These are phyloP conservation scores for Sinocyclocheilus rhinocerous DNA, from an alignment of 2,113 vertebrate genomes.

Conservation along the genomic window DNA sequence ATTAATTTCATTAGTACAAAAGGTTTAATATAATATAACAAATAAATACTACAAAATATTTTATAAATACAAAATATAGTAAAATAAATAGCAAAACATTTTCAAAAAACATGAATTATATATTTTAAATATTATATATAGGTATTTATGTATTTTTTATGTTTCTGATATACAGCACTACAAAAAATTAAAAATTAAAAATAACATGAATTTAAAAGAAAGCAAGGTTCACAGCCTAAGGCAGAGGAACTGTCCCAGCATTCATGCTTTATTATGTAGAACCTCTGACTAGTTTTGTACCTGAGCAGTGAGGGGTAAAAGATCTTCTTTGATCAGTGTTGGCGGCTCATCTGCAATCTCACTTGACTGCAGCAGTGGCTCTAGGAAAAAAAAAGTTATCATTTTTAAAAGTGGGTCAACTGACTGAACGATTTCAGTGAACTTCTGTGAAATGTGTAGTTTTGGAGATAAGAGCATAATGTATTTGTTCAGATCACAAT, in stretches of 20 bases:
- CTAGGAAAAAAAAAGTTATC: constrained; percentile 64
- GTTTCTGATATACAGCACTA: neutral
- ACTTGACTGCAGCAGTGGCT: constrained; percentile 80
- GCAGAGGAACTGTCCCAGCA: neutral
- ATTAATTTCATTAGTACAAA: neutral
- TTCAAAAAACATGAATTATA: no score
- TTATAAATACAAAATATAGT: neutral
- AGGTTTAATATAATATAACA: neutral
- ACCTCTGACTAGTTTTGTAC: constrained; percentile 61
- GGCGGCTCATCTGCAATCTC: constrained; percentile 88
- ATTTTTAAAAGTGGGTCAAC: neutral
- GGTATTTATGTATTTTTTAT: neutral
- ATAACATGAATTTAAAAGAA: neutral
- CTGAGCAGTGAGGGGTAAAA: constrained; percentile 79
- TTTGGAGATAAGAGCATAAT: neutral
- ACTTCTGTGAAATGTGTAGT: neutral
- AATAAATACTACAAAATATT: no score
- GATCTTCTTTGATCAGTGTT: constrained; percentile 89
- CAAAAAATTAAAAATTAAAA: neutral
- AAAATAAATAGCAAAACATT: no score
- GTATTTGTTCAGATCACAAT: neutral
- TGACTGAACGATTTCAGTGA: neutral
- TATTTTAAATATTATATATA: no score
- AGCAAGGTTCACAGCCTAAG: neutral
- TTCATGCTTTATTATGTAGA: neutral